Evolutionary conservation across 2,888 invertebrate species (phyloP).

Genomic region (Belgica antarctica): DNA sequence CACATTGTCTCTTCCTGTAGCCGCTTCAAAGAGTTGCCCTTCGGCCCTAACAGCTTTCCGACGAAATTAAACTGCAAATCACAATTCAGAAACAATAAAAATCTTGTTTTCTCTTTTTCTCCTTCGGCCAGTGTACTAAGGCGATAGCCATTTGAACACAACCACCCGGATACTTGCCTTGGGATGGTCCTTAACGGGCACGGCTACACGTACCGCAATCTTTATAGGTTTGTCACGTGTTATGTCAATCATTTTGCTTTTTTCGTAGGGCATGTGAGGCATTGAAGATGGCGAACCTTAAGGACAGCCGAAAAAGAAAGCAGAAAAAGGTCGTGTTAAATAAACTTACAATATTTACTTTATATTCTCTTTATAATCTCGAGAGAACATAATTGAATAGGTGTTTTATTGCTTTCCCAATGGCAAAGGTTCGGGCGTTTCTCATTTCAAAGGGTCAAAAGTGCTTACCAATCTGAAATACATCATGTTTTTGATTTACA

Average conservation of each 20-base stretch:
- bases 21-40: conserved; percentile 87
- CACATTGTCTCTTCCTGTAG: conserved; percentile 93
- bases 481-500: background rate
- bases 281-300: conserved; percentile 46
- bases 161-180: conserved; percentile 65
- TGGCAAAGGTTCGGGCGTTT: background rate
- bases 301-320: conserved; percentile 23
- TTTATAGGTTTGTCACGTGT: conserved; percentile 84
- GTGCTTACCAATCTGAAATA: background rate
- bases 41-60: conserved; percentile 89
- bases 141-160: background rate
- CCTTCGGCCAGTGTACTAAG: background rate
- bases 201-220: conserved; percentile 80
- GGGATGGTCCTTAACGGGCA: conserved; percentile 83
- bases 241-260: conserved; percentile 78
- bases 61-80: conserved; percentile 87
- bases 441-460: background rate
- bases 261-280: conserved; percentile 47
- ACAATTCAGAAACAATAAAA: conserved; percentile 46
- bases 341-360: conserved; percentile 22
- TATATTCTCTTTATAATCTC: background rate
- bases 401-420: background rate
- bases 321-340: conserved; percentile 13
- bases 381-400: conserved; percentile 3
- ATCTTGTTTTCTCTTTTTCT: conserved; percentile 11